phyloP scores from a whole-genome alignment of 2,888 invertebrate genomes.

The Heliconius ethilla region DNA sequence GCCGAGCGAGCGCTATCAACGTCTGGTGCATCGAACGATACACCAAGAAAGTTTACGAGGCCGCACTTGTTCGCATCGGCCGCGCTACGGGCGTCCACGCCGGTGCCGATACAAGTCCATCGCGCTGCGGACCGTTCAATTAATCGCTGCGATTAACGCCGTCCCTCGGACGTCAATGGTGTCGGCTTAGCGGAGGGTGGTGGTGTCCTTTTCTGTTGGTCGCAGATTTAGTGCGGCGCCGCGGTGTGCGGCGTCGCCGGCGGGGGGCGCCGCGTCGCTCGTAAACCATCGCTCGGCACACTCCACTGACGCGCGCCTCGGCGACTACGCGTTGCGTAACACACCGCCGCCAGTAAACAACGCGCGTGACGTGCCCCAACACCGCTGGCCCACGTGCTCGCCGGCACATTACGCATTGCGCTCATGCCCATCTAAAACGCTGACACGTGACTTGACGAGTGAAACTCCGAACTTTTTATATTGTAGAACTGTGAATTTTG shows the following conservation, averaged over 20 bases:
- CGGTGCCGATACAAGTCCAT: slow-evolving; percentile 75
- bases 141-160: slow-evolving; percentile 78
- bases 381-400: slow-evolving; percentile 68
- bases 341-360: slow-evolving; percentile 78
- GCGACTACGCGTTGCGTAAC: slow-evolving; percentile 82
- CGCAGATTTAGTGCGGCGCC: slow-evolving; percentile 82
- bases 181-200: slow-evolving; percentile 76
- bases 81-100: slow-evolving; percentile 71
- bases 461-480: slow-evolving; percentile 68
- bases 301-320: slow-evolving; percentile 81
- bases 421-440: slow-evolving; percentile 78
- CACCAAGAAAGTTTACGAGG: slow-evolving; percentile 82
- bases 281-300: slow-evolving; percentile 81
- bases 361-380: slow-evolving; percentile 70
- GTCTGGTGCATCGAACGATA: slow-evolving; percentile 82
- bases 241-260: slow-evolving; percentile 78
- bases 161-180: slow-evolving; percentile 76
- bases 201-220: slow-evolving; percentile 78
- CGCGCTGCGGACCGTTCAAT: slow-evolving; percentile 74
- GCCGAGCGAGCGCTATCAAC: slow-evolving; percentile 69
- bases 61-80: slow-evolving; percentile 76
- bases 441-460: slow-evolving; percentile 79
- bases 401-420: slow-evolving; percentile 73
- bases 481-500: slow-evolving; percentile 74
- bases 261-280: slow-evolving; percentile 74